Evolutionary conservation across 2,797 vertebrate genomes (phyloP).

Genomic region (Iguana delicatissima): DNA sequence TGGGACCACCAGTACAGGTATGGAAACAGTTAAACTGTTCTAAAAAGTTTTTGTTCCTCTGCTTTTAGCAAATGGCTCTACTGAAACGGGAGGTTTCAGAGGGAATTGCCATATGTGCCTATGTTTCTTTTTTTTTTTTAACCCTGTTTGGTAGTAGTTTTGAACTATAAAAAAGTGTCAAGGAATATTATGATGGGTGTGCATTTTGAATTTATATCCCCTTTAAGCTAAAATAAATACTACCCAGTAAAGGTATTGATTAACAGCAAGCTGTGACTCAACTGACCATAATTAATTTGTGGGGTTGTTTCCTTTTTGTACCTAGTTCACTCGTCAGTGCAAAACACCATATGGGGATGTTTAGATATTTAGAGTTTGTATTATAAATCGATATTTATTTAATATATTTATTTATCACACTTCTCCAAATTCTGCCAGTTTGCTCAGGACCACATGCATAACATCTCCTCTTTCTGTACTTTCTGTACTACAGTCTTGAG

Average conservation of each 20-base stretch:
- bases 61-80: neutral
- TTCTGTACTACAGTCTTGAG: neutral
- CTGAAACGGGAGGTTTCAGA: neutral
- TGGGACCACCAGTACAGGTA: constrained; percentile 90
- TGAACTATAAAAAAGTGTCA: neutral
- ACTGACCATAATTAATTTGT: neutral
- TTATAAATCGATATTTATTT: neutral
- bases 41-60: neutral
- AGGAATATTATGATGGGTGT: neutral
- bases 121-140: neutral
- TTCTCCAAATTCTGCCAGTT: neutral
- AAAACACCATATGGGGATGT: neutral
- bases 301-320: neutral
- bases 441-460: neutral
- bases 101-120: neutral
- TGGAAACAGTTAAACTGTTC: neutral
- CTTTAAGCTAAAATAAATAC: constrained; percentile 12
- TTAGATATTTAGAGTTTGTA: neutral
- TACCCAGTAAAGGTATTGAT: constrained; percentile 28
- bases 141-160: neutral
- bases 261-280: constrained; percentile 29
- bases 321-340: neutral
- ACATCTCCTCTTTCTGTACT: too few relatives aligned
- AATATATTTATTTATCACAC: neutral
- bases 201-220: constrained; percentile 31